Evolutionary conservation across 2,888 invertebrate genomes (phyloP), one percentile per base, ranked within the genome.

Genomic region (Lochmaea crataegi): DNA sequence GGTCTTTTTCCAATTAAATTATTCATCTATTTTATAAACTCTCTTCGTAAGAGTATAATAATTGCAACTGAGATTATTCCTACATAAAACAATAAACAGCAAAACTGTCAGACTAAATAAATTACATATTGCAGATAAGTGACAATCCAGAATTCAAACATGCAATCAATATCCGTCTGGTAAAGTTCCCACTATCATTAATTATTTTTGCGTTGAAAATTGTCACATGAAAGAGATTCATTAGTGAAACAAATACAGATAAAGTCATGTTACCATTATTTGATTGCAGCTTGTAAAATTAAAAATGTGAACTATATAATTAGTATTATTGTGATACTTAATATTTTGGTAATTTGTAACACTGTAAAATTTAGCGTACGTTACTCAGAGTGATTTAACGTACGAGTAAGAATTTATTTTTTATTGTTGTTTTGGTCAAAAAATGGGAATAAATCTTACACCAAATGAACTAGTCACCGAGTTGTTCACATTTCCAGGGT

Each of bases 211-310:
- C 70, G 56, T 56, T 45, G 64, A 70, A 70, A 70, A 70, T 70
- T 64, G 70, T 70, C 70, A 70, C 64, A 32, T 65, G 70, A 70
- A 70, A 70, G 70, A 70, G 70, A 70, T 70, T 70, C 57, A 70
- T 70, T 57, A 45, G 26, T 32, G n/a, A 7, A 10, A 45, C 22
- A 11, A 41, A 61, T 41, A 61, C 16, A 48, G 18, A 53, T 60
- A 61, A 53, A 63, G 63, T 69, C 48, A 22, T 63, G 58, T 58
- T 58, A 12, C 58, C 12, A 45, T n/a, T n/a, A n/a, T 45, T 45
- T 45, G 12, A 45, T 45, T 45, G 12, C 45, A 45, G 16, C 16
- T 10, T 53, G 16, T 18, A 18, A 18, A 16, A 53, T 53, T 16
- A 6, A 18, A 53, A 10, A 53, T 18, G 45, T 45, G 14, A 4